Conservation (phyloP, 1,140 invertebrate genomes). For the Bombus polaris region DNA sequence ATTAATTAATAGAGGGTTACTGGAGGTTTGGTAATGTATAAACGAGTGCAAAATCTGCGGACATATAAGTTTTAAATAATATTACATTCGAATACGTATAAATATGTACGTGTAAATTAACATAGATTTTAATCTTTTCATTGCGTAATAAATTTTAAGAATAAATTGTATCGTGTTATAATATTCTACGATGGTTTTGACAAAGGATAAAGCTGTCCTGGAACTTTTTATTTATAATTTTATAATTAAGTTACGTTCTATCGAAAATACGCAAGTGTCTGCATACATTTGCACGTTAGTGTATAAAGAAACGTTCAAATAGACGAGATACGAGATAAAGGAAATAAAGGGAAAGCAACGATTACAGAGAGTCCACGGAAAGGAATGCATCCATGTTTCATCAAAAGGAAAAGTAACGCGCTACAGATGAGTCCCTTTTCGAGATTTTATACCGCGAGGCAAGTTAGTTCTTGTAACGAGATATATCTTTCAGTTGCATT, state of each 20-base stretch:
- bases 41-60: not conserved
- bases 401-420: not conserved
- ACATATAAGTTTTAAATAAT: not conserved
- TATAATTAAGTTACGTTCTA: not conserved
- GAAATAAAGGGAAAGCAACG: not conserved
- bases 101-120: not conserved
- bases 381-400: not conserved
- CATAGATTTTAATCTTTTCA: not conserved
- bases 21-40: not conserved
- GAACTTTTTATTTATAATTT: not conserved
- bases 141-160: not conserved
- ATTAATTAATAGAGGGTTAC: not conserved
- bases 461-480: constrained; percentile 18
- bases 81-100: not conserved
- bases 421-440: not conserved
- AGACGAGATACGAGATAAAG: not conserved
- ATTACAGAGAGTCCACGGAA: not conserved
- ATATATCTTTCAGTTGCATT: constrained; percentile 47
- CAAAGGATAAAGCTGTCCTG: not conserved
- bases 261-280: not conserved
- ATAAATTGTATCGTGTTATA: not conserved
- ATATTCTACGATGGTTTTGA: not conserved
- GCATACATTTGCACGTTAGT: not conserved
- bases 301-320: not conserved
- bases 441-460: not conserved